Percentiles rank a stretch among this genome's conserved stretches.
phyloP scores from a whole-genome alignment of 2,888 invertebrate species.

The Helobdella robusta region DNA sequence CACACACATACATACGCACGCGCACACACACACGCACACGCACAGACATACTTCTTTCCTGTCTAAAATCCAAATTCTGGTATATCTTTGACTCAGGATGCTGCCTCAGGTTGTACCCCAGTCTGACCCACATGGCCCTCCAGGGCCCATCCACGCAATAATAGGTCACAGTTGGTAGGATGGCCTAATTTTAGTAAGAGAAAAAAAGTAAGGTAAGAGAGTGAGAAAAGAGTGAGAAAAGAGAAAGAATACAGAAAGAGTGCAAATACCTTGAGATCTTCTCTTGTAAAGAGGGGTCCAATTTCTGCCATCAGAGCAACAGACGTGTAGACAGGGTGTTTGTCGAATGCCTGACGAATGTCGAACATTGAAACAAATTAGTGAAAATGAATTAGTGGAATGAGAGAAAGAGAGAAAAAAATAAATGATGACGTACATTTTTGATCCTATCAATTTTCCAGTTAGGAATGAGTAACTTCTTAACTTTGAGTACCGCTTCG shows the following conservation, averaged over 20 bases:
- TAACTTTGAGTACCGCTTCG: constrained; percentile 27
- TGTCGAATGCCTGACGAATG: constrained; percentile 6
- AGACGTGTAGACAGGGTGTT: constrained; percentile 11
- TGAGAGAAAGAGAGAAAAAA: neutral
- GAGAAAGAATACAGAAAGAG: neutral
- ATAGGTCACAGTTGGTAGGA: constrained; percentile 74
- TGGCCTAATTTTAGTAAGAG: too few species aligned
- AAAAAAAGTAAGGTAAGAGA: too few species aligned
- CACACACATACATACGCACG: too few species aligned
- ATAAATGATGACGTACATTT: too few species aligned
- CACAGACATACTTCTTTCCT: constrained; percentile 44
- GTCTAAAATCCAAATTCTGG: constrained; percentile 73
- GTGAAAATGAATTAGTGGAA: neutral
- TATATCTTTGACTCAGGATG: constrained; percentile 69
- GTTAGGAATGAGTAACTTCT: neutral
- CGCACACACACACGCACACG: too few species aligned
- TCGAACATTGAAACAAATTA: neutral
- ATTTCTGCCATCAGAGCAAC: constrained; percentile 11
- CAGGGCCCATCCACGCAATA: constrained; percentile 80
- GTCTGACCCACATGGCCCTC: constrained; percentile 77
- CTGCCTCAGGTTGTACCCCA: constrained; percentile 82
- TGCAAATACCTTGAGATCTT: constrained; percentile 2
- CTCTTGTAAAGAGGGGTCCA: constrained; percentile 7
- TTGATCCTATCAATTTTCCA: constrained; percentile 20
- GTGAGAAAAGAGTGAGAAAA: too few species aligned